Percentiles rank a stretch among this genome's conserved stretches.
Conservation (phyloP, 2,113 vertebrate genomes). For the Mungos mungo region DNA sequence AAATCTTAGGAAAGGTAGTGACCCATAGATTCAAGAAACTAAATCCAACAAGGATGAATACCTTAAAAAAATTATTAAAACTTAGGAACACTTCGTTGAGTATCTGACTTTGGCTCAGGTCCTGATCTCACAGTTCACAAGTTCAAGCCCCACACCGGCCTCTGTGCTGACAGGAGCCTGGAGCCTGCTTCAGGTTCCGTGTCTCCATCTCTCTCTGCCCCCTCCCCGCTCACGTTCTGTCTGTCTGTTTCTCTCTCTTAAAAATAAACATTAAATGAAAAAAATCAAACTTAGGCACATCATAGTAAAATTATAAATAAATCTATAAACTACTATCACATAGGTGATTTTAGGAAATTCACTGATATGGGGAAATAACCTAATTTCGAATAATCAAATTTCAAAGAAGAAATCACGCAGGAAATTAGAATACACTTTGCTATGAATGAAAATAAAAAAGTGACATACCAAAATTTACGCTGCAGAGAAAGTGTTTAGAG, state of each 20-base stretch:
- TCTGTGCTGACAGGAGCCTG: too few species aligned
- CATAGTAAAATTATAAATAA: neutral
- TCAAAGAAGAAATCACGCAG: neutral
- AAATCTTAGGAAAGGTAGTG: neutral
- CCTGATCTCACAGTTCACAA: too few species aligned
- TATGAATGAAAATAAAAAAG: neutral
- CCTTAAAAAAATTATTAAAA: neutral
- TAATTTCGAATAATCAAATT: neutral
- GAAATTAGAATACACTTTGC: neutral
- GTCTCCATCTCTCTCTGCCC: too few species aligned
- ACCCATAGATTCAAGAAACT: neutral
- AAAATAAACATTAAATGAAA: neutral
- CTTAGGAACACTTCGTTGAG: too few species aligned
- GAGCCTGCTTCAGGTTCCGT: too few species aligned
- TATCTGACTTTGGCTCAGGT: too few species aligned
- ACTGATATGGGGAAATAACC: neutral
- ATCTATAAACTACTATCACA: neutral
- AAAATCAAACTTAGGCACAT: neutral
- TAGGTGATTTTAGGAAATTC: neutral
- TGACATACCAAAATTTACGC: neutral
- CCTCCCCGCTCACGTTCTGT: too few species aligned
- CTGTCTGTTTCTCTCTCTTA: too few species aligned
- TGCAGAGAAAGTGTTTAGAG: neutral
- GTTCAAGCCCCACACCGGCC: too few species aligned
- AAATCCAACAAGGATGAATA: neutral